Evolutionary conservation across 1,140 invertebrate species (phyloP).

Genomic region (Hylaeus volcanicus): DNA sequence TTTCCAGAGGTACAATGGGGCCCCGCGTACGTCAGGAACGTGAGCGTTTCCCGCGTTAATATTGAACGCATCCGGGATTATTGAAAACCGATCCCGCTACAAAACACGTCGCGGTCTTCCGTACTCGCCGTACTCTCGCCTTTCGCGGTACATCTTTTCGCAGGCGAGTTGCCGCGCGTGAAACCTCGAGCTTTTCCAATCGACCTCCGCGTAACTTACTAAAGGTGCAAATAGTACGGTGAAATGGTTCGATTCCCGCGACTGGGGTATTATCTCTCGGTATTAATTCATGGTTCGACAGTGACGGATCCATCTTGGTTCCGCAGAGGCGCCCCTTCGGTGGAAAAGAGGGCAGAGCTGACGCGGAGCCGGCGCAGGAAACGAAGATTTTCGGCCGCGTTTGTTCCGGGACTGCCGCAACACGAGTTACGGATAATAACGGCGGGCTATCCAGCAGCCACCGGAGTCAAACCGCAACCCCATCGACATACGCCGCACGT

Average conservation of each 20-base stretch:
- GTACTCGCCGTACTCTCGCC: background rate
- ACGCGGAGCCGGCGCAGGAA: constrained; percentile 31
- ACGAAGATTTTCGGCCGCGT: constrained; percentile 57
- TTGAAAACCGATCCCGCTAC: constrained; percentile 28
- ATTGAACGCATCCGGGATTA: constrained; percentile 9
- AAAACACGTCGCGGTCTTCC: background rate
- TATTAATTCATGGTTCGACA: constrained; percentile 4
- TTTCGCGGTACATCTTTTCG: background rate
- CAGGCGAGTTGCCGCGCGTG: background rate
- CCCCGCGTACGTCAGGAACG: background rate
- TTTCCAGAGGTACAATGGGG: constrained; percentile 3
- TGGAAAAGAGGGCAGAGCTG: constrained; percentile 3
- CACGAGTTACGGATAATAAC: constrained; percentile 68
- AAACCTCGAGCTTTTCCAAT: background rate
- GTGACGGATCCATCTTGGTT: constrained; percentile 35
- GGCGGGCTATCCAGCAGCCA: constrained; percentile 65
- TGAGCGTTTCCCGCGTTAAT: constrained; percentile 19
- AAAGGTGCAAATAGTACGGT: no score
- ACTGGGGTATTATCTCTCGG: background rate
- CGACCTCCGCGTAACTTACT: no score
- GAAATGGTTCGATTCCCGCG: background rate
- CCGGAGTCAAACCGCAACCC: constrained; percentile 67
- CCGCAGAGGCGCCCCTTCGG: background rate
- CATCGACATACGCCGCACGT: constrained; percentile 68
- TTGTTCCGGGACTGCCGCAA: constrained; percentile 63